Base-by-base conservation (phyloP, 2,888 invertebrate species). In the Amphimallon solstitiale region DNA sequence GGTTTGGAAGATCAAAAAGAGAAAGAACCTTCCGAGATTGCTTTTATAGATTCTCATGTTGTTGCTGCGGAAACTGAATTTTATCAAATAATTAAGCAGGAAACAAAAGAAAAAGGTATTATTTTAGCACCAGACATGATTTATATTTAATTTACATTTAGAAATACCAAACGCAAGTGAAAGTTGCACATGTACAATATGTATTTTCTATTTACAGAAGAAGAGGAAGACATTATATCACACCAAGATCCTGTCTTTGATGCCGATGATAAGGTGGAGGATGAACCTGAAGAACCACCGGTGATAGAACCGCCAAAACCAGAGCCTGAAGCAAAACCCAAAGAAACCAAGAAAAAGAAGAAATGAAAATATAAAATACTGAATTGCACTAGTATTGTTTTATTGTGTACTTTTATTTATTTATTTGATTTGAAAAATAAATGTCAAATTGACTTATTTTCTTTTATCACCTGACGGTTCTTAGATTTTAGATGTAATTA, bases 41-140 rank as follows among this genome's bases (percentile, higher is more conserved):
- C 49, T 6, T 67, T 67, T 35, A 43, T 34, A 7, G 72, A 71
- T 68, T 67, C 69, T 3, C 14, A 63, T 10, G 68, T 72, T 23
- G 54, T 67, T 29, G 74, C 73, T 35, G 78, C 80, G 1, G 80
- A 81, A 65, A 63, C 54, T 3, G 81, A 81, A 12, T 81, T 80
- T 67, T 76, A 76, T 63, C 61, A 70, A 29, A 71, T 72, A 2
- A 75, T 81, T 51, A 74, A 75, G 35, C 65, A 68, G 46, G 75
- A 74, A 67, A 21, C 68, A 4, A 71, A 69, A 49, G 70, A 62
- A 29, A 29, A 29, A 29, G 29, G 29, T 23, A 23, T n/a, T n/a
- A n/a, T n/a, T n/a, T n/a, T n/a, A n/a, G n/a, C n/a, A n/a, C n/a
- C n/a, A n/a, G n/a, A n/a, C n/a, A n/a, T n/a, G n/a, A n/a, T n/a